phyloP scores from a whole-genome alignment of 2,888 invertebrate genomes.

The Pomacea canaliculata region DNA sequence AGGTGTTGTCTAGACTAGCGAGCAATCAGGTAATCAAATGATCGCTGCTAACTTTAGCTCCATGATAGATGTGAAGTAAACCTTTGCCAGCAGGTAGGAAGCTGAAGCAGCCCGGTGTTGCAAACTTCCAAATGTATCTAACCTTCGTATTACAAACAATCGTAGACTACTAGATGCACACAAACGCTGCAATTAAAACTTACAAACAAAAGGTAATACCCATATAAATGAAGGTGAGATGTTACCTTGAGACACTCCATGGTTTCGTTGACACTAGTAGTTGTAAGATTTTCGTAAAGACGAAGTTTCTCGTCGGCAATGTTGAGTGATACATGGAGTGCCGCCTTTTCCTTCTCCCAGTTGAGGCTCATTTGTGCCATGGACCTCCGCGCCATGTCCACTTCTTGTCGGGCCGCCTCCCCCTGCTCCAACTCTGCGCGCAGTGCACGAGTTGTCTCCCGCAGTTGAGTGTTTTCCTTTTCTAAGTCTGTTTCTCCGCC shows the following conservation, averaged over 20 bases:
- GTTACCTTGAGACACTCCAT: slow-evolving; percentile 47
- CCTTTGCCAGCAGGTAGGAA: too few relatives aligned
- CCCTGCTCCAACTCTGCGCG: slow-evolving; percentile 54
- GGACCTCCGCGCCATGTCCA: slow-evolving; percentile 50
- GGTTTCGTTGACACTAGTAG: slow-evolving; percentile 49
- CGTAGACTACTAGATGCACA: too few relatives aligned
- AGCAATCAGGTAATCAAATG: too few relatives aligned
- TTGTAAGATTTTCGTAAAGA: slow-evolving; percentile 48
- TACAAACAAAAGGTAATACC: too few relatives aligned
- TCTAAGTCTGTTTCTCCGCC: slow-evolving; percentile 49
- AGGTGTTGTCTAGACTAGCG: too few relatives aligned
- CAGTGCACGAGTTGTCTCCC: slow-evolving; percentile 47
- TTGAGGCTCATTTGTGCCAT: slow-evolving; percentile 51
- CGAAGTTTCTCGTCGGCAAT: slow-evolving; percentile 52
- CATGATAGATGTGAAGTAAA: too few relatives aligned
- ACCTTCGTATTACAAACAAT: too few relatives aligned
- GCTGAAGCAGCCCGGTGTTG: too few relatives aligned
- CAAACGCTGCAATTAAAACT: too few relatives aligned
- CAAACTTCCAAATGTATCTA: too few relatives aligned
- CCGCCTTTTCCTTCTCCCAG: slow-evolving; percentile 53
- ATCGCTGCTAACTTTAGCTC: too few relatives aligned
- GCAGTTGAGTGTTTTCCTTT: slow-evolving; percentile 51
- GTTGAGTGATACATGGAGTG: slow-evolving; percentile 43
- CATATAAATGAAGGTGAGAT: too few relatives aligned
- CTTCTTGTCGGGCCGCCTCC: slow-evolving; percentile 43